These are phyloP conservation scores for Drosophila ironensis DNA, from an alignment of 1,140 invertebrate species.

Conservation along the genomic window DNA sequence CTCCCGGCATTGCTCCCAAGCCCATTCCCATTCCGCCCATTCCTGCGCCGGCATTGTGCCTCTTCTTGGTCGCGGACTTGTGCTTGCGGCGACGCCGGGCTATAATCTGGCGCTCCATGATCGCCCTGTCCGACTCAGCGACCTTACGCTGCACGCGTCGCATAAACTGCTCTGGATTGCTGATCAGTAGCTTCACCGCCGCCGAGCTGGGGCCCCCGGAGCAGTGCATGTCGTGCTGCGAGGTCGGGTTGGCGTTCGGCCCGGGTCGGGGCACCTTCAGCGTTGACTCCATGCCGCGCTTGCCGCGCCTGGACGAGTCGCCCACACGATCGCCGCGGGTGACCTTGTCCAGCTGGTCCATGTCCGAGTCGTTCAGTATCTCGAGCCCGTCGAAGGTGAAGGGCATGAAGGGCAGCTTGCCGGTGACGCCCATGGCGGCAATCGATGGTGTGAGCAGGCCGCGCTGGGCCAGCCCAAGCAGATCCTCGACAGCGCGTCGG, in stretches of 20 bases:
- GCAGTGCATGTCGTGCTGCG: background rate
- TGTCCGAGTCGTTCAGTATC: slow-evolving; percentile 8
- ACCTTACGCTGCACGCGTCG: background rate
- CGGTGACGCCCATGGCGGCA: slow-evolving; percentile 16
- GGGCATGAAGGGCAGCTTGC: slow-evolving; percentile 31
- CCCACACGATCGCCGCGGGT: slow-evolving; percentile 11
- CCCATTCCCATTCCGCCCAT: no score
- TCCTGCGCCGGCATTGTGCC: no score
- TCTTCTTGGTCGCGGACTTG: background rate
- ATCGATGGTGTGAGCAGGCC: background rate
- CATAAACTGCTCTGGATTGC: slow-evolving; percentile 25
- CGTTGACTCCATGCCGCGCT: background rate
- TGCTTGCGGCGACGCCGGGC: background rate
- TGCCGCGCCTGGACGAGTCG: background rate
- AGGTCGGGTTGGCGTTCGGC: background rate
- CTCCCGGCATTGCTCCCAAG: no score
- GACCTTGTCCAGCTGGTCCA: background rate
- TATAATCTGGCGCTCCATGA: background rate
- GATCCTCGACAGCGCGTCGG: slow-evolving; percentile 28
- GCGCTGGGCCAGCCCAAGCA: slow-evolving; percentile 18
- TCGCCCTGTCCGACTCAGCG: background rate
- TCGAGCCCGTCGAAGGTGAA: slow-evolving; percentile 27
- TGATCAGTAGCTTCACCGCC: slow-evolving; percentile 4
- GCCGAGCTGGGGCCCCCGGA: background rate
- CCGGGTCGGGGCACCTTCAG: background rate